Conservation (phyloP, 2,888 invertebrate species). For the Leptura quadrifasciata region DNA sequence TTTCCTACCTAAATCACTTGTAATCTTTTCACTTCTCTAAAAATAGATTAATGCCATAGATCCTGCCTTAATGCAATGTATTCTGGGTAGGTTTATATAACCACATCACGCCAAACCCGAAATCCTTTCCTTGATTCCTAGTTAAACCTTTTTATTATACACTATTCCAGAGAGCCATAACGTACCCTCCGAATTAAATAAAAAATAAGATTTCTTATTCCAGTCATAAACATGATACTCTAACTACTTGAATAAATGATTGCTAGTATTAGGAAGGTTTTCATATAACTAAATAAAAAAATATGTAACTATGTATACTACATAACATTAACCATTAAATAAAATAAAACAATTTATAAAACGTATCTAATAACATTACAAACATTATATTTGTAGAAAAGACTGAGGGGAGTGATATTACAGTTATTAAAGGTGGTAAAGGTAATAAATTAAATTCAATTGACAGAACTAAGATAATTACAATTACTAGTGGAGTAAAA, state of each 20-base stretch:
- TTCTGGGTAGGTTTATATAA: constrained; percentile 17
- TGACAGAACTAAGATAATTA: no score
- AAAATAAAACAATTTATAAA: no score
- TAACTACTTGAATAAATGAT: not conserved
- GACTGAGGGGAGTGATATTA: no score
- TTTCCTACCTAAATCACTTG: constrained; percentile 13
- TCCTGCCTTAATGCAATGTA: constrained; percentile 20
- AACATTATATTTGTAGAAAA: no score
- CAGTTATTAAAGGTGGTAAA: no score
- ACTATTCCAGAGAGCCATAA: not conserved
- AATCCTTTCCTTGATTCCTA: constrained; percentile 9
- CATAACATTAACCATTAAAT: no score
- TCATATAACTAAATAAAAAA: no score
- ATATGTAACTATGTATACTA: no score
- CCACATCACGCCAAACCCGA: constrained; percentile 25
- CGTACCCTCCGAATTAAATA: not conserved
- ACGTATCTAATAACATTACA: no score
- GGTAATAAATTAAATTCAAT: no score
- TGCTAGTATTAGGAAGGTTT: not conserved
- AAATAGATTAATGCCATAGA: constrained; percentile 21
- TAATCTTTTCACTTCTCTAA: constrained; percentile 17
- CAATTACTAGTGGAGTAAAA: no score
- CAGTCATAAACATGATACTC: not conserved
- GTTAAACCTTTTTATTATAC: constrained; percentile 18
- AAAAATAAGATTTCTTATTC: not conserved